Percentiles rank a stretch among this genome's conserved stretches.
phyloP scores from a whole-genome alignment of 2,113 vertebrate genomes.

The Cottus gobio region DNA sequence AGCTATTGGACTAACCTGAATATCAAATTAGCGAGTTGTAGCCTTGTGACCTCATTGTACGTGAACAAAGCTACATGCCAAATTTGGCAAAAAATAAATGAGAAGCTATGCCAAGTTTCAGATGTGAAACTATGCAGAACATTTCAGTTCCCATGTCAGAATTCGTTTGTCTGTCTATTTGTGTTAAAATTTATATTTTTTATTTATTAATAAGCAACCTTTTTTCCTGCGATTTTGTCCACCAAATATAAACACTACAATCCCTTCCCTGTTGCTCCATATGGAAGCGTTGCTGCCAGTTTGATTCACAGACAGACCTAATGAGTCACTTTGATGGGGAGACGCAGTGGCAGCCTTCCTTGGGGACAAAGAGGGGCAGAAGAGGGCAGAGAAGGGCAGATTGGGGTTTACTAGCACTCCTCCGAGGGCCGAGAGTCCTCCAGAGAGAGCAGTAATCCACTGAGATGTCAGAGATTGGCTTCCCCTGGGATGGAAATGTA shows the following conservation, averaged over 20 bases:
- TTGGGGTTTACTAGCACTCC: constrained; percentile 54
- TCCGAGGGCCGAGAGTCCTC: constrained; percentile 58
- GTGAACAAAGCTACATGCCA: constrained; percentile 1
- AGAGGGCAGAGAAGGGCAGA: constrained; percentile 53
- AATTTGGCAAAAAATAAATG: constrained; percentile 1
- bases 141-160: constrained; percentile 34
- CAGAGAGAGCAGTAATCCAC: constrained; percentile 59
- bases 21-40: not conserved
- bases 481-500: constrained; percentile 63
- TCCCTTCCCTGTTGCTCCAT: constrained; percentile 39
- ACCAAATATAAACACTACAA: constrained; percentile 33
- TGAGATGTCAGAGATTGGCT: constrained; percentile 63
- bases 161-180: constrained; percentile 30
- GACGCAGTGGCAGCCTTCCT: constrained; percentile 65
- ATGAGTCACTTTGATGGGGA: constrained; percentile 67
- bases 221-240: not conserved
- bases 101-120: not conserved
- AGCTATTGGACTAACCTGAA: not conserved
- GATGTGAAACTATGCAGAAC: constrained; percentile 1
- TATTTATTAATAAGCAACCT: constrained; percentile 43
- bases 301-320: constrained; percentile 57
- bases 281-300: constrained; percentile 59
- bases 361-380: constrained; percentile 51
- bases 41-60: constrained; percentile 34
- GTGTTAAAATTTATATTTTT: no score